phyloP scores from a whole-genome alignment of 2,888 invertebrate genomes.

The Gandaritis pyraliata region DNA sequence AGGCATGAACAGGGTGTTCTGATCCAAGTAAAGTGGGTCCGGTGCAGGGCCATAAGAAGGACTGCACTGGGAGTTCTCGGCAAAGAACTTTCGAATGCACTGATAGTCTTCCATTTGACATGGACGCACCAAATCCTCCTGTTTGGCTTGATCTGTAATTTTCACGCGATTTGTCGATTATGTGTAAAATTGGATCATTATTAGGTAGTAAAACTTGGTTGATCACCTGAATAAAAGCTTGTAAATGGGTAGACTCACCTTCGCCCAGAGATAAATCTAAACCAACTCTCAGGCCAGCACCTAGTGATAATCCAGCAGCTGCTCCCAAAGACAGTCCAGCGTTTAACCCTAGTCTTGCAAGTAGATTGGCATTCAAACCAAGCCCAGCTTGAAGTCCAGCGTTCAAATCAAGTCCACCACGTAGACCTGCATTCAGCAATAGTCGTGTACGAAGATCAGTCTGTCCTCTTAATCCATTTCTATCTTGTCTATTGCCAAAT shows the following conservation, averaged over 20 bases:
- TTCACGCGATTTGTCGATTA: not conserved
- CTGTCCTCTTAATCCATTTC: conserved; percentile 8
- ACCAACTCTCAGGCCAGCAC: conserved; percentile 24
- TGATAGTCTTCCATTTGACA: conserved; percentile 40
- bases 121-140: conserved; percentile 38
- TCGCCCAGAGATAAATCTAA: conserved; percentile 16
- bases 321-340: conserved; percentile 9
- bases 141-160: conserved; percentile 25
- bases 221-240: too few species aligned
- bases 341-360: conserved; percentile 13
- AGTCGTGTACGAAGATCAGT: conserved; percentile 11
- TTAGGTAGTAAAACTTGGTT: too few species aligned
- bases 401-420: conserved; percentile 13
- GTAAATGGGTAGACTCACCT: conserved; percentile 5
- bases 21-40: conserved; percentile 39
- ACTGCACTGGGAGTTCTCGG: conserved; percentile 40
- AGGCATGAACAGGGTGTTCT: conserved; percentile 27
- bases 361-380: conserved; percentile 20
- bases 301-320: conserved; percentile 11
- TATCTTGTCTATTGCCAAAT: conserved; percentile 3
- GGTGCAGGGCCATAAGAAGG: conserved; percentile 37
- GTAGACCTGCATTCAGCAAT: conserved; percentile 13
- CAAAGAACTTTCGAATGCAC: conserved; percentile 44
- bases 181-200: too few species aligned
- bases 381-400: conserved; percentile 14